Conservation (phyloP, 2,888 invertebrate genomes). For the Ypsolopha scabrella region DNA sequence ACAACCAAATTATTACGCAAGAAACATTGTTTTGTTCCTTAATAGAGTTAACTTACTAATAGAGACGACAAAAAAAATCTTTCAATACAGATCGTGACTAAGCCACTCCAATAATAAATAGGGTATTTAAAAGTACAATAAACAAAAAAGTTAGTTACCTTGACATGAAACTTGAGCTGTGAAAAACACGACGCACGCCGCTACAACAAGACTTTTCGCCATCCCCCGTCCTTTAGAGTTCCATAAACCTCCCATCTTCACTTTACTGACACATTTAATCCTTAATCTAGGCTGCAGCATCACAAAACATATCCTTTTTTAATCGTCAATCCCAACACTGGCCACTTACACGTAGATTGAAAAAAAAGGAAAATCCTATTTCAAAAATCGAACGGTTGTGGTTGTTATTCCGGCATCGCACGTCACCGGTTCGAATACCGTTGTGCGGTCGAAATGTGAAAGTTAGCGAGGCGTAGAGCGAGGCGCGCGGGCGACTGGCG, state of each 20-base stretch:
- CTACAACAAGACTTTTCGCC: not conserved
- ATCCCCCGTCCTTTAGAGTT: slow-evolving; percentile 13
- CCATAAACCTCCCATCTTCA: slow-evolving; percentile 20
- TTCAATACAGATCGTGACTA: slow-evolving; percentile 4
- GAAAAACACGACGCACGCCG: slow-evolving; percentile 26
- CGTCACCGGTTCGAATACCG: slow-evolving; percentile 9
- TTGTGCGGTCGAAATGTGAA: slow-evolving; percentile 13
- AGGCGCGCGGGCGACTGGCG: slow-evolving; percentile 30
- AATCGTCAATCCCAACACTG: slow-evolving; percentile 10
- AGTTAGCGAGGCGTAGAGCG: slow-evolving; percentile 15
- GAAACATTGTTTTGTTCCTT: too few species aligned
- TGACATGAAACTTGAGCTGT: slow-evolving; percentile 47
- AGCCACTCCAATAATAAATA: not conserved
- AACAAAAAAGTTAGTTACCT: slow-evolving; percentile 37
- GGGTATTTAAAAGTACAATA: not conserved
- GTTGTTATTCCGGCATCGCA: not conserved
- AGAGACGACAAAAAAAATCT: not conserved
- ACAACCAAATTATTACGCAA: too few species aligned
- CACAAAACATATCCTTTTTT: not conserved
- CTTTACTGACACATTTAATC: slow-evolving; percentile 33
- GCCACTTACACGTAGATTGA: slow-evolving; percentile 6
- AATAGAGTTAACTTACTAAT: not conserved
- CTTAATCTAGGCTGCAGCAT: slow-evolving; percentile 58
- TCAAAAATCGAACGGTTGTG: not conserved
- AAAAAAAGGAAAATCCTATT: not conserved